A percentile compares a stretch with the other conserved stretches of the same genome.
Evolutionary conservation across 2,797 vertebrate genomes (phyloP).

Genomic region (Anabas testudineus): DNA sequence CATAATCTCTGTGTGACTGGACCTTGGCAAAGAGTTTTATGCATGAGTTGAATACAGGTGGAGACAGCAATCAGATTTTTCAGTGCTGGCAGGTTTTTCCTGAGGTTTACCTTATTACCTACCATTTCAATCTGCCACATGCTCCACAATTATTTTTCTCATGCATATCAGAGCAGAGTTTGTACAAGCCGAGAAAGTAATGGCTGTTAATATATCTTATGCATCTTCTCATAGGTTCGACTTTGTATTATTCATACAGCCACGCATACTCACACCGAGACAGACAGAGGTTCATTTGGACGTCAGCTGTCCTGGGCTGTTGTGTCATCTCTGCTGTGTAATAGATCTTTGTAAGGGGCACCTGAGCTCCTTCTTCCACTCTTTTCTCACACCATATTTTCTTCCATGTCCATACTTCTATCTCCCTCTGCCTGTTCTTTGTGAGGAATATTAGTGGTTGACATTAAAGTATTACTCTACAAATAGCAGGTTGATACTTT

Average conservation of each 20-base stretch:
- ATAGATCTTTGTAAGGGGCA: conserved; percentile 18
- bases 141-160: background rate
- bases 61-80: conserved; percentile 4
- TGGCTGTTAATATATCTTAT: conserved; percentile 2
- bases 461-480: no score
- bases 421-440: background rate
- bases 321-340: conserved; percentile 11
- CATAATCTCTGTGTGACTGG: background rate
- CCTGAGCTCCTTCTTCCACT: conserved; percentile 15
- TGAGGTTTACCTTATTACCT: background rate
- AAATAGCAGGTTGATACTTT: no score
- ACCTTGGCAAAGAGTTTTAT: background rate
- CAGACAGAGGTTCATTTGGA: conserved; percentile 34
- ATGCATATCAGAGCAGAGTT: conserved; percentile 24
- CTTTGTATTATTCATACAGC: conserved; percentile 6
- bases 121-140: background rate
- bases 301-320: conserved; percentile 32
- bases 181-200: background rate
- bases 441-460: background rate
- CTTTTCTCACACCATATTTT: background rate
- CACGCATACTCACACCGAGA: background rate
- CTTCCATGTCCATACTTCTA: background rate
- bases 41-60: background rate
- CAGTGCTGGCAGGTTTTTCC: background rate
- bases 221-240: conserved; percentile 1